Base-by-base conservation (phyloP, 2,888 invertebrate genomes). In the Theretra japonica region DNA sequence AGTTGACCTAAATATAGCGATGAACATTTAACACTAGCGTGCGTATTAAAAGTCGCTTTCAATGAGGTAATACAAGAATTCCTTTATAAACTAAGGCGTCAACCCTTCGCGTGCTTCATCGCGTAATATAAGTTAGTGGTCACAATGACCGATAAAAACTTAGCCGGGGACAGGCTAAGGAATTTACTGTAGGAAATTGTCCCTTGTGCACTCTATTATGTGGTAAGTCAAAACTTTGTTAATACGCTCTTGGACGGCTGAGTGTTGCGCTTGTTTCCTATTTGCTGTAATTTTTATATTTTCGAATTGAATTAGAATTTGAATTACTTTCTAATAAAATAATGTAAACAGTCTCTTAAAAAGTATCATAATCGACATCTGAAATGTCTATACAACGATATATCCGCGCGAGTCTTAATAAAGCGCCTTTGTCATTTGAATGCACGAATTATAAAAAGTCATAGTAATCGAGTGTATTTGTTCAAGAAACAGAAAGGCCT, bases 71-170 rank as follows among this genome's bases (percentile, higher is more conserved):
- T 65, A 48, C 48, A 75, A 72, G 70, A 69, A 79, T 81, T 82
- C 76, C 73, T 77, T 81, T 82, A 79, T 83, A 83, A 86, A 83
- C 84, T 85, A 84, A 82, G 59, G 48, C 48, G 33, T 50, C 48
- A 15, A 30, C 23, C 72, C 76, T 73, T 89, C 72, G 88, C 88
- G 88, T 89, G 88, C 78, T 80, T 60, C 74, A 73, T 80, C 85
- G 86, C 85, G 84, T 88, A 83, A 89, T 86, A 84, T 86, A 82
- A 82, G 78, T 83, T 86, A 84, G 77, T 79, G 80, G 82, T 77
- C 82, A 81, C 80, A 81, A 81, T 79, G 80, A 77, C 76, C 84
- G 75, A 84, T 83, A 83, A 86, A 84, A 86, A 83, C 77, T 84
- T 80, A 77, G 73, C 78, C 75, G 79, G 70, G 68, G 73, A 73